phyloP scores from a whole-genome alignment of 2,888 invertebrate species.

The Villa cingulata region DNA sequence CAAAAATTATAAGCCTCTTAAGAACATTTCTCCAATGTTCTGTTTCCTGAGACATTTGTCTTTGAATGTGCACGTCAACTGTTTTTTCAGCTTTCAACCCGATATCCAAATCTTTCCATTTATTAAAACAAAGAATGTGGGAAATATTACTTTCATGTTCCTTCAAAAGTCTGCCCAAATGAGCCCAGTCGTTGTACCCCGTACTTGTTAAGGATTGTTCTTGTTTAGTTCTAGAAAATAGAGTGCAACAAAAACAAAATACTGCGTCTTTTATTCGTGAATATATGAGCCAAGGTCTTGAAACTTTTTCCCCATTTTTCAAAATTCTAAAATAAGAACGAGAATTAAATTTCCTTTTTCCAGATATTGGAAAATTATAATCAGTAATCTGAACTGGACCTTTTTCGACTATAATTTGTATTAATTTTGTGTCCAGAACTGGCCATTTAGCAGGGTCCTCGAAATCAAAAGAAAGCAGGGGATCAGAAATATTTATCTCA shows the following conservation, averaged over 20 bases:
- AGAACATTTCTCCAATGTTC: no score
- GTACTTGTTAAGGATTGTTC: not conserved
- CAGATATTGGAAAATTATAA: not conserved
- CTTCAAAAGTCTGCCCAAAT: not conserved
- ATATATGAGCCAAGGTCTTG: not conserved
- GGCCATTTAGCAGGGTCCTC: not conserved
- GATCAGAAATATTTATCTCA: no score
- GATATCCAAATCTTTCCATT: not conserved
- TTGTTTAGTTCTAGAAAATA: not conserved
- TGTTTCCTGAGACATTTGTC: no score
- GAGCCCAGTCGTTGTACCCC: not conserved
- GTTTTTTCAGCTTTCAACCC: no score
- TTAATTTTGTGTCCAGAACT: not conserved
- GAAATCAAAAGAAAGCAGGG: not conserved
- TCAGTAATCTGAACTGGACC: not conserved
- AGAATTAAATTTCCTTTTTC: not conserved
- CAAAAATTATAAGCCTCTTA: no score
- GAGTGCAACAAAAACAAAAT: not conserved
- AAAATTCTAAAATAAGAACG: not conserved
- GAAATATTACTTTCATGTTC: not conserved
- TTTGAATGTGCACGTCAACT: no score
- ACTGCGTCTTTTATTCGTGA: not conserved
- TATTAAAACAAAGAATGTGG: not conserved
- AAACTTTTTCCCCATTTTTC: not conserved
- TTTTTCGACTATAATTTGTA: not conserved